A percentile compares a stretch with the other conserved stretches of the same genome.
These are phyloP conservation scores for Anabacerthia variegaticeps DNA, from an alignment of 2,797 vertebrate genomes.

Conservation along the genomic window DNA sequence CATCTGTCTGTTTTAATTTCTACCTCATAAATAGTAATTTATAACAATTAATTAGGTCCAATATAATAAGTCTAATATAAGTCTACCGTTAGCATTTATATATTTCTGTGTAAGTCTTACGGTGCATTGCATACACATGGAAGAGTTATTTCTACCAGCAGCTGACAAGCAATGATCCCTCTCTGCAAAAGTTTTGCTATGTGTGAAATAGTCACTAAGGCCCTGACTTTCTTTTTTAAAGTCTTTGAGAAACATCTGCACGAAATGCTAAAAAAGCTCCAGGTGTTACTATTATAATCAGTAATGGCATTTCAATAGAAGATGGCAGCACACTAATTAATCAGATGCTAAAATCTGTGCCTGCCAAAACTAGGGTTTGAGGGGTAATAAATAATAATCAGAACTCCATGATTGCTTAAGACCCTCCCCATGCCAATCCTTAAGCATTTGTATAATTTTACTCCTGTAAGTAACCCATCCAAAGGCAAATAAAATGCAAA, in stretches of 20 bases:
- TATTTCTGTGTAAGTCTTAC: background rate
- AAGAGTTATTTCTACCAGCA: background rate
- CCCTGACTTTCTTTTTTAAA: background rate
- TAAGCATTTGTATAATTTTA: background rate
- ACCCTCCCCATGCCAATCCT: background rate
- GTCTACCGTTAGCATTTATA: background rate
- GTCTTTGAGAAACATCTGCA: background rate
- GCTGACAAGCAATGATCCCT: background rate
- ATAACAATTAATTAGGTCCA: background rate
- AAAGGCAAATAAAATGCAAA: constrained; percentile 17
- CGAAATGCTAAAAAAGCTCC: background rate
- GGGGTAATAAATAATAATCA: background rate
- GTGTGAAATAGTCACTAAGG: background rate
- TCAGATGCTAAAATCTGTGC: background rate
- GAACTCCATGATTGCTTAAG: background rate
- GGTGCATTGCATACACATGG: background rate
- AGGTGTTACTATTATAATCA: background rate
- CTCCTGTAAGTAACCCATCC: background rate
- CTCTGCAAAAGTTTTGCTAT: background rate
- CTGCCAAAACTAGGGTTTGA: background rate
- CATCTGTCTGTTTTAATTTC: background rate
- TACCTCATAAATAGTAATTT: background rate
- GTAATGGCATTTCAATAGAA: background rate
- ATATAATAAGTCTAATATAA: background rate
- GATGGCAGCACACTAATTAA: background rate